Evolutionary conservation across 2,113 vertebrate species (phyloP).

Genomic region (Peromyscus maniculatus): DNA sequence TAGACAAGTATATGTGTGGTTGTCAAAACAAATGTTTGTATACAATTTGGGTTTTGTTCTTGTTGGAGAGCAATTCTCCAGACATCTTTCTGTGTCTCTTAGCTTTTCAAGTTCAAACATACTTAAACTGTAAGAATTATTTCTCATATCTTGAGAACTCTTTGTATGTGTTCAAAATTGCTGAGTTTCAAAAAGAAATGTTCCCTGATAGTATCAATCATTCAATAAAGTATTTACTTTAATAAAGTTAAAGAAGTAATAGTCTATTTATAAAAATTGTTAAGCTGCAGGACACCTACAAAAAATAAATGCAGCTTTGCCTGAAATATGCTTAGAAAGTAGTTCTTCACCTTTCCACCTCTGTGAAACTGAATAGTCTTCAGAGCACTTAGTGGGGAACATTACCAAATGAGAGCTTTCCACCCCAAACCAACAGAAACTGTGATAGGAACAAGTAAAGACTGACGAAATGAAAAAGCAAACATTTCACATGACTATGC

Average conservation of each 20-base stretch:
- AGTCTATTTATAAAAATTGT: conserved; percentile 35
- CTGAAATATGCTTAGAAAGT: conserved; percentile 56
- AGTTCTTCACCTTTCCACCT: background rate
- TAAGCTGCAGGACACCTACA: conserved; percentile 18
- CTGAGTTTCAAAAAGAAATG: conserved; percentile 52
- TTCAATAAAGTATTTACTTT: conserved; percentile 23
- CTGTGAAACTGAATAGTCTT: background rate
- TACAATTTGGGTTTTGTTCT: conserved; percentile 59
- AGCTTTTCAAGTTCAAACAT: conserved; percentile 16
- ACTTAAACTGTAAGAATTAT: conserved; percentile 50
- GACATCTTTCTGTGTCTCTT: conserved; percentile 13
- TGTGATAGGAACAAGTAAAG: conserved; percentile 10
- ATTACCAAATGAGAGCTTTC: conserved; percentile 29
- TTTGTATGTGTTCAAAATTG: conserved; percentile 46
- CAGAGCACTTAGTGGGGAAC: background rate
- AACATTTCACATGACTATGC: conserved; percentile 19
- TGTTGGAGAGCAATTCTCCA: background rate
- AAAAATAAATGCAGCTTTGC: background rate
- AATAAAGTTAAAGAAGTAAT: background rate
- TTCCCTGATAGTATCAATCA: background rate
- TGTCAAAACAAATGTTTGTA: conserved; percentile 42
- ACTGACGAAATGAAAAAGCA: conserved; percentile 35
- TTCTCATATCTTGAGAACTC: conserved; percentile 15
- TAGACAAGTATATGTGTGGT: background rate
- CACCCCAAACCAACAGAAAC: conserved; percentile 38